Base-by-base conservation (phyloP, 2,888 invertebrate genomes). In the Platycheirus rosarum region DNA sequence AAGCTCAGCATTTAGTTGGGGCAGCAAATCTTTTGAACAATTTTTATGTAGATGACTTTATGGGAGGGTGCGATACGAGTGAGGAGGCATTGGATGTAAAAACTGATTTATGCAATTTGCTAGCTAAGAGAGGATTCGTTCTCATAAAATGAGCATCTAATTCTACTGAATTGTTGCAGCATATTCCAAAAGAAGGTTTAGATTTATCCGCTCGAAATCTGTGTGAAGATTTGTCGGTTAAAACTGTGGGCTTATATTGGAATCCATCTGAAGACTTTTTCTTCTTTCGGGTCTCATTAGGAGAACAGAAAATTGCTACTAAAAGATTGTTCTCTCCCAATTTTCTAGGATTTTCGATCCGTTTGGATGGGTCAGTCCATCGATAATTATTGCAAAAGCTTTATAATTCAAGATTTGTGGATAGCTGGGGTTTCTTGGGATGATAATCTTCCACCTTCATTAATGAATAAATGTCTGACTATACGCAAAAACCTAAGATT, bases 381-480 rank as follows among this genome's bases (percentile, higher is more conserved):
- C 35, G n/a, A 35, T 35, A 35, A 2, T 9, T 16, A 44, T 20
- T 8, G 44, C 44, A 2, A 44, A 44, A 11, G 4, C 18, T 18
- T 18, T 44, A n/a, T n/a, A 9, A 62, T 62, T 8, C 62, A 62
- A 46, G 62, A 46, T 46, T 18, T 62, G 35, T 62, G 32, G 46
- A 46, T 62, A 16, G 11, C 46, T 32, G 62, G 62, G 9, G 18
- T 62, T 20, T 62, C 62, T 11, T 62, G 62, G 62, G 62, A 62
- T 46, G 62, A 46, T 18, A 18, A 9, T 5, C 46, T 62, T 46
- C 62, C 46, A 18, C 16, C 62, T 35, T 11, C 32, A 1, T 7
- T 62, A 1, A 20, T 62, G 46, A 29, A 62, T 35, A 46, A 18
- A 35, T 62, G 62, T 29, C 29, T 62, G 16, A 46, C 7, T 6